Percentiles rank a stretch among this genome's conserved stretches.
Conservation (phyloP, 2,888 invertebrate genomes). For the Apotomis capreana region DNA sequence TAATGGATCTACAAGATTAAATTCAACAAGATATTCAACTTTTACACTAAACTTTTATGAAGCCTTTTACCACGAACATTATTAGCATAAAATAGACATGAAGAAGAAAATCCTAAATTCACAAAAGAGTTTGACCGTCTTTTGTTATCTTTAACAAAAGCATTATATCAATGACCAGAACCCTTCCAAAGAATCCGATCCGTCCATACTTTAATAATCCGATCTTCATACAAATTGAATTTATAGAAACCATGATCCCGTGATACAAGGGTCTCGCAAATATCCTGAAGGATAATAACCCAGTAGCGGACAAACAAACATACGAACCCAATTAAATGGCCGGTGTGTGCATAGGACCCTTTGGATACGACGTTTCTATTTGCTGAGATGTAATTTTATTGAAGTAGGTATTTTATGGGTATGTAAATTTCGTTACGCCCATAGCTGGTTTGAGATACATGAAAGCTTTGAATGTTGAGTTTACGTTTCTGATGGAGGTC, state of each 20-base stretch:
- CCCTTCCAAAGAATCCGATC: background rate
- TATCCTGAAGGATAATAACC: conserved; percentile 46
- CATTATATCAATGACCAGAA: conserved; percentile 9
- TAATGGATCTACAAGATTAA: too few relatives aligned
- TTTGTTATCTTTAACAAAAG: conserved; percentile 16
- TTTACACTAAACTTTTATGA: background rate
- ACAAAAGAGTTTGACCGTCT: conserved; percentile 11
- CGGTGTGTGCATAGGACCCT: conserved; percentile 49
- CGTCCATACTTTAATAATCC: conserved; percentile 30
- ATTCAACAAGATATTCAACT: too few relatives aligned
- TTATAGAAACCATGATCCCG: conserved; percentile 43
- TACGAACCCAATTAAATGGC: conserved; percentile 51
- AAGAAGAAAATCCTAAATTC: too few relatives aligned
- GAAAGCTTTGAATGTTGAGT: conserved; percentile 14
- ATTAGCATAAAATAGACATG: background rate
- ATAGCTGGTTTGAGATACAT: conserved; percentile 11
- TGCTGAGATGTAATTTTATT: conserved; percentile 43
- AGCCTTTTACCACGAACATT: background rate
- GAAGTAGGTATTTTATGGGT: conserved; percentile 29
- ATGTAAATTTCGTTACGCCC: conserved; percentile 33
- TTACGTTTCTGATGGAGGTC: background rate
- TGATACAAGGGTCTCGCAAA: conserved; percentile 48
- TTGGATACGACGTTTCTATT: conserved; percentile 43
- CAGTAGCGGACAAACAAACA: conserved; percentile 47
- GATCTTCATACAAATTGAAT: conserved; percentile 45